A percentile compares a stretch with the other conserved stretches of the same genome.
These are phyloP conservation scores for Acipenser oxyrinchus DNA, from an alignment of 2,797 vertebrate genomes.

Conservation along the genomic window DNA sequence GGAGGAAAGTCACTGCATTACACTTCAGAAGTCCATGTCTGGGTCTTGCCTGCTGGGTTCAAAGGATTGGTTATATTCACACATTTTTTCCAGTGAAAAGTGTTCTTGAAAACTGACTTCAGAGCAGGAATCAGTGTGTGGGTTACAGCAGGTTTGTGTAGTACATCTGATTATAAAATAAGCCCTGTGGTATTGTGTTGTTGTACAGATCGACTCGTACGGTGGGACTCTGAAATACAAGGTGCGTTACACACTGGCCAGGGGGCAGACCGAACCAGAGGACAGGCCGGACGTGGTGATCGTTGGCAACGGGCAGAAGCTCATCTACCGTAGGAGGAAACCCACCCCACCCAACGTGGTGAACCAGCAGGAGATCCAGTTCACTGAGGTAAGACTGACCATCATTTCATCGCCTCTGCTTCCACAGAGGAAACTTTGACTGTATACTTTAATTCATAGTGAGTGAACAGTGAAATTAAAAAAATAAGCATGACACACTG, in stretches of 20 bases:
- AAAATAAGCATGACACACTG: too few species aligned
- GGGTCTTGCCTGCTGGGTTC: too few species aligned
- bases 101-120: too few species aligned
- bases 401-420: background rate
- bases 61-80: too few species aligned
- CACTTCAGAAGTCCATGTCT: too few species aligned
- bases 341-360: conserved; percentile 49
- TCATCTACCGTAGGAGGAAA: conserved; percentile 55
- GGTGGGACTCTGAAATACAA: conserved; percentile 77
- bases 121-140: too few species aligned
- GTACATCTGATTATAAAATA: background rate
- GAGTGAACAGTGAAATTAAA: too few species aligned
- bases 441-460: too few species aligned
- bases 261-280: conserved; percentile 65
- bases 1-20: too few species aligned
- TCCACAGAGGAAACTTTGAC: too few species aligned
- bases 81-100: too few species aligned
- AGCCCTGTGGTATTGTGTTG: background rate
- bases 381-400: conserved; percentile 73
- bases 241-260: conserved; percentile 77
- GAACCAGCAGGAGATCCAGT: conserved; percentile 72
- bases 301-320: conserved; percentile 70
- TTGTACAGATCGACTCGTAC: conserved; percentile 80
- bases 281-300: conserved; percentile 72
- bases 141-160: too few species aligned